These are phyloP conservation scores for Jordanella pulchra DNA, from an alignment of 2,797 vertebrate species.

Conservation along the genomic window DNA sequence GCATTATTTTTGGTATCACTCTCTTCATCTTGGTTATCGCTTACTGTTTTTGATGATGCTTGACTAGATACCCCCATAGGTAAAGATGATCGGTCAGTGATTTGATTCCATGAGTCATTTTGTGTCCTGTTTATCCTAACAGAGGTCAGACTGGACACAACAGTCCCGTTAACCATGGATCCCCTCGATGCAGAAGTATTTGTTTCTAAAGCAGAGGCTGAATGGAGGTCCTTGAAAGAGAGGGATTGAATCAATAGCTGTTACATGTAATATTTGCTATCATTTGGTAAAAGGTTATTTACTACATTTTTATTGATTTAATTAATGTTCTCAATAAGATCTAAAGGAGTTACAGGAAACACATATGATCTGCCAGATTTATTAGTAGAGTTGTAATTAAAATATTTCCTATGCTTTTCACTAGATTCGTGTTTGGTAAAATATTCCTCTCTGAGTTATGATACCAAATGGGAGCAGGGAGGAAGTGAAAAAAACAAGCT, in stretches of 20 bases:
- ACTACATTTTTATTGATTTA: constrained; percentile 37
- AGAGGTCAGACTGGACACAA: constrained; percentile 25
- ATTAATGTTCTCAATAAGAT: constrained; percentile 44
- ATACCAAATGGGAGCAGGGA: constrained; percentile 33
- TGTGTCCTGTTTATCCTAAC: constrained; percentile 16
- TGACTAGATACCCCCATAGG: constrained; percentile 3
- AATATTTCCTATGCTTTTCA: constrained; percentile 32
- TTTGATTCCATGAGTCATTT: constrained; percentile 25
- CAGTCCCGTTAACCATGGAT: constrained; percentile 7
- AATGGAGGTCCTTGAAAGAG: constrained; percentile 59
- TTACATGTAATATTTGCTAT: constrained; percentile 26
- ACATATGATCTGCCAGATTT: constrained; percentile 49
- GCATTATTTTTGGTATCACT: neutral
- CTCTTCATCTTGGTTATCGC: constrained; percentile 12
- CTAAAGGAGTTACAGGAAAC: constrained; percentile 38
- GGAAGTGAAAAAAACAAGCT: constrained; percentile 28
- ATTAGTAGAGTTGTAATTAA: constrained; percentile 61
- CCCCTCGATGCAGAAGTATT: constrained; percentile 44
- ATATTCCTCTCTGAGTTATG: constrained; percentile 55
- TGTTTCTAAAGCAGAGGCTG: constrained; percentile 41
- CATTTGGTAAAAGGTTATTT: constrained; percentile 26
- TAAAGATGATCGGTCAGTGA: constrained; percentile 31
- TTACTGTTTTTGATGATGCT: constrained; percentile 22
- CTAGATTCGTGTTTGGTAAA: constrained; percentile 45
- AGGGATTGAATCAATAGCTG: constrained; percentile 43